These are phyloP conservation scores for Molorchus minor DNA, from an alignment of 2,888 invertebrate species.

Conservation along the genomic window DNA sequence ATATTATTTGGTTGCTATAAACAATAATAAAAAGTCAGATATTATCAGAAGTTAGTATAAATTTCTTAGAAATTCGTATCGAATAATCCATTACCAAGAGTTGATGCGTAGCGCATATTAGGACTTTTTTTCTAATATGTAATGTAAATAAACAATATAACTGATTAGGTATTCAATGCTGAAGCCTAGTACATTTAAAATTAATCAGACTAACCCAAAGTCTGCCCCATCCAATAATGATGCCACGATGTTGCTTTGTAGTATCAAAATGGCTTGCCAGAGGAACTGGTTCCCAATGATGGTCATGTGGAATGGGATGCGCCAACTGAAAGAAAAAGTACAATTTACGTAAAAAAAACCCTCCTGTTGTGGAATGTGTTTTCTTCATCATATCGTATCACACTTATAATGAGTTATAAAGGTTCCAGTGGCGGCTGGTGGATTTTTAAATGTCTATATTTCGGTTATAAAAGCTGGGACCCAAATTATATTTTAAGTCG, in stretches of 20 bases:
- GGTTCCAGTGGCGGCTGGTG: background rate
- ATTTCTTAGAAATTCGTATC: too few species aligned
- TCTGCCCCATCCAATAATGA: slow-evolving; percentile 36
- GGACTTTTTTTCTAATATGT: too few species aligned
- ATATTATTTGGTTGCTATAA: too few species aligned
- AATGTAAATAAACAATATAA: too few species aligned
- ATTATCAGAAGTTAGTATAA: too few species aligned
- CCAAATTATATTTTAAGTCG: background rate
- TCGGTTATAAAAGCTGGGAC: background rate
- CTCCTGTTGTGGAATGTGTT: background rate
- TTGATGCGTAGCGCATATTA: too few species aligned
- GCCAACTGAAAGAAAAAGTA: slow-evolving; percentile 19
- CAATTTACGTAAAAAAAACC: too few species aligned
- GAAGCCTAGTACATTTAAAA: background rate
- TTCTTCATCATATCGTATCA: background rate
- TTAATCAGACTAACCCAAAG: slow-evolving; percentile 28
- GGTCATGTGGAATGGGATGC: slow-evolving; percentile 20
- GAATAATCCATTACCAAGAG: too few species aligned
- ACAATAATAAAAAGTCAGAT: too few species aligned
- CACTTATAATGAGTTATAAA: background rate
- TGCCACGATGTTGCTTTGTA: slow-evolving; percentile 12
- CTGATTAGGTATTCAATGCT: too few species aligned
- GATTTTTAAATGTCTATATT: background rate
- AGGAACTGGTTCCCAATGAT: slow-evolving; percentile 28
- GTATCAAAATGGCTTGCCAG: slow-evolving; percentile 28